Conservation (phyloP, 2,888 invertebrate genomes). For the Embidobia sp. region DNA sequence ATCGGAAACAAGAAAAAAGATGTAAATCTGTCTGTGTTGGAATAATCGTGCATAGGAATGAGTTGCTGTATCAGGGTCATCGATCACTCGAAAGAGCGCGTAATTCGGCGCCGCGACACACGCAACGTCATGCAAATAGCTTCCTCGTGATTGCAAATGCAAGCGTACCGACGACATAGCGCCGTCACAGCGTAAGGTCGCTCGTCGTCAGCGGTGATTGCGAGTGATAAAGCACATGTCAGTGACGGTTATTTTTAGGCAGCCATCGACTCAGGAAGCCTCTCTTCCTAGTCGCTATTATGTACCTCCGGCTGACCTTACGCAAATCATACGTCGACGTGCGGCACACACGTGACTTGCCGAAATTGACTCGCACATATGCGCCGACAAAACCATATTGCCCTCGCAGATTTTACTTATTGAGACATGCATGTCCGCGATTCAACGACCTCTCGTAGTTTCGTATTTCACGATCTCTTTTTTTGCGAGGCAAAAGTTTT, state of each 20-base stretch:
- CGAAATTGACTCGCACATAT: background rate
- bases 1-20: background rate
- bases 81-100: conserved; percentile 56
- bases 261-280: conserved; percentile 11
- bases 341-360: conserved; percentile 1
- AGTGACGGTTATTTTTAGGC: conserved; percentile 49
- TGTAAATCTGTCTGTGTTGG: background rate
- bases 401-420: too few species aligned
- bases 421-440: too few species aligned
- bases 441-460: too few species aligned
- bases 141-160: conserved; percentile 58
- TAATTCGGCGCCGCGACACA: conserved; percentile 61
- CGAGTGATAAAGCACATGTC: conserved; percentile 63
- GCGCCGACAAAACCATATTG: too few species aligned
- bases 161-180: conserved; percentile 19
- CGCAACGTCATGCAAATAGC: conserved; percentile 61
- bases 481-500: too few species aligned
- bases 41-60: conserved; percentile 16
- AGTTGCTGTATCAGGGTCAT: conserved; percentile 45
- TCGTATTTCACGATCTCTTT: too few species aligned
- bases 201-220: conserved; percentile 57
- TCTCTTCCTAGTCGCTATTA: conserved; percentile 9
- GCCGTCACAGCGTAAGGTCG: conserved; percentile 53
- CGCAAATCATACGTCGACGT: conserved; percentile 32
- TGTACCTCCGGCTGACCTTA: conserved; percentile 26